Evolutionary conservation across 2,888 invertebrate genomes (phyloP).

Genomic region (Microplitis manilae): DNA sequence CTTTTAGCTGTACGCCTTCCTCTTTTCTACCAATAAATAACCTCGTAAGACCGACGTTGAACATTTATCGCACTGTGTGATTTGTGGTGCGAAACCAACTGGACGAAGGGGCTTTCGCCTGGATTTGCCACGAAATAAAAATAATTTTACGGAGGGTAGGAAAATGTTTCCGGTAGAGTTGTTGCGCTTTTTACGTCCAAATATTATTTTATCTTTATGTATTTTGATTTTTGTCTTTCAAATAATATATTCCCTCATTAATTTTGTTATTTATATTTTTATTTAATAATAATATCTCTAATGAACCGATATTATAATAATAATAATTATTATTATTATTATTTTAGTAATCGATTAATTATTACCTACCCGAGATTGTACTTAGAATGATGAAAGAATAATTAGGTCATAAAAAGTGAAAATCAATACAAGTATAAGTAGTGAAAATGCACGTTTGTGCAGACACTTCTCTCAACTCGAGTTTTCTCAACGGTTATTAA

Average conservation of each 20-base stretch:
- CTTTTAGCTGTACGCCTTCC: slow-evolving; percentile 49
- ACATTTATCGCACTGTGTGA: slow-evolving; percentile 60
- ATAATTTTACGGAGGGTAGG: slow-evolving; percentile 39
- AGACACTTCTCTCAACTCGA: neutral
- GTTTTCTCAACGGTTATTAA: neutral
- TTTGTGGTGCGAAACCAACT: slow-evolving; percentile 53
- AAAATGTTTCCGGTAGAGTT: slow-evolving; percentile 37
- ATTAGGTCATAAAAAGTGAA: neutral
- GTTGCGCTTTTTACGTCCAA: slow-evolving; percentile 29
- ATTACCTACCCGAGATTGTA: neutral
- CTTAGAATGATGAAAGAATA: neutral
- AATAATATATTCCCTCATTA: neutral
- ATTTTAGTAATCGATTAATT: neutral
- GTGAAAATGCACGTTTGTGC: neutral
- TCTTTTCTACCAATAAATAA: slow-evolving; percentile 56
- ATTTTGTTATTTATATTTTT: neutral
- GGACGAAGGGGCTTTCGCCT: slow-evolving; percentile 35
- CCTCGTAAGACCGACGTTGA: slow-evolving; percentile 55
- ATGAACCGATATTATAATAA: neutral
- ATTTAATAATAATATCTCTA: neutral
- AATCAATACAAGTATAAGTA: neutral
- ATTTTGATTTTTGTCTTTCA: slow-evolving; percentile 5
- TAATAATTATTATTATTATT: neutral
- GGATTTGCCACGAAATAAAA: slow-evolving; percentile 35
- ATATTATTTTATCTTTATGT: slow-evolving; percentile 12